A percentile compares a stretch with the other conserved stretches of the same genome.
These are phyloP conservation scores for Sciurus niger DNA, from an alignment of 2,113 vertebrate genomes.

Conservation along the genomic window DNA sequence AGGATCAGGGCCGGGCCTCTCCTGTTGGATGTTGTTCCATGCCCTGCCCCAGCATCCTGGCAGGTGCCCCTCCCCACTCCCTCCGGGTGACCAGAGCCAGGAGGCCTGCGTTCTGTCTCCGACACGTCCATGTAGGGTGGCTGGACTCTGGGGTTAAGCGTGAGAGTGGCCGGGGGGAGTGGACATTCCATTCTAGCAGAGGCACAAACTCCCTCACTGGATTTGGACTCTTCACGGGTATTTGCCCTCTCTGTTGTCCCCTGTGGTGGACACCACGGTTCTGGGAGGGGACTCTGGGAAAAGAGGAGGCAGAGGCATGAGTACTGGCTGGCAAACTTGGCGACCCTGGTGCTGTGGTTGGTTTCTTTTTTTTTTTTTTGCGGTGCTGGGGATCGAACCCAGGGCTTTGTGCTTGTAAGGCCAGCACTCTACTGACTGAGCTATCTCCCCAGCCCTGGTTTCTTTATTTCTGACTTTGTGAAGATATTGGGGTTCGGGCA, in stretches of 20 bases:
- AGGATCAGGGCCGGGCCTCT: not conserved
- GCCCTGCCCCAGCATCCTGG: too few relatives aligned
- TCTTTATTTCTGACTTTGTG: not conserved
- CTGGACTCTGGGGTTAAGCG: not conserved
- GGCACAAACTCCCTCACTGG: not conserved
- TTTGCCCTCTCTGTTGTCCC: not conserved
- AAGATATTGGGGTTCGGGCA: not conserved
- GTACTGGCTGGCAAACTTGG: not conserved
- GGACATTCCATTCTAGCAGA: accelerated
- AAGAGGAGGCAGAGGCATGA: not conserved
- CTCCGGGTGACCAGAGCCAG: not conserved
- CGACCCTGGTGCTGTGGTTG: not conserved
- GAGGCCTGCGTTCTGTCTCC: slow-evolving; percentile 58
- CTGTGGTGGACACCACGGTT: accelerated
- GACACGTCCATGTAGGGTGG: accelerated
- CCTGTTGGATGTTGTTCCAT: not conserved
- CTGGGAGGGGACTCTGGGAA: accelerated
- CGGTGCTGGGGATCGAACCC: too few relatives aligned
- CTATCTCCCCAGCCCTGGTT: too few relatives aligned
- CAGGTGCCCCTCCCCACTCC: not conserved
- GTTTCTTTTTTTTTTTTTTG: not conserved
- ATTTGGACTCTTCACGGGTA: accelerated
- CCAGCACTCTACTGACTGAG: too few relatives aligned
- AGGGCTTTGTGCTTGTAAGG: too few relatives aligned
- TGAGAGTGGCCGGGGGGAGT: not conserved